Evolutionary conservation across 92 coral and sea anemone species (phyloP).

Genomic region (Epizoanthus fatuus): DNA sequence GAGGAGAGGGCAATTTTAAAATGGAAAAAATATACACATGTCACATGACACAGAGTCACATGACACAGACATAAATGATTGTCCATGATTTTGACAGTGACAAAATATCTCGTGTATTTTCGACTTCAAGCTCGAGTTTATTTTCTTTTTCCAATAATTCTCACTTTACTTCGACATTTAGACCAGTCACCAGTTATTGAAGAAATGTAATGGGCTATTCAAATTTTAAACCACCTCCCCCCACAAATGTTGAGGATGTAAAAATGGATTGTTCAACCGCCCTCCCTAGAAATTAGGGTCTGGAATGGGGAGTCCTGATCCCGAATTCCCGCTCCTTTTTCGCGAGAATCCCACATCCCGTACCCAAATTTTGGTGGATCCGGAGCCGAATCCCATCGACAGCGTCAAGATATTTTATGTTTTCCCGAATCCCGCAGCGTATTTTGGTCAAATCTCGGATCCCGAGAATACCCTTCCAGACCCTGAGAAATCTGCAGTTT

Average conservation of each 20-base stretch:
- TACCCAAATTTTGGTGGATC: conserved; percentile 17
- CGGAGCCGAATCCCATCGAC: conserved; percentile 17
- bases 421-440: conserved; percentile 18
- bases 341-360: conserved; percentile 12
- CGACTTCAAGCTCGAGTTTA: conserved; percentile 20
- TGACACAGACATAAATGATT: conserved; percentile 25
- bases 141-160: conserved; percentile 15
- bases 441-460: conserved; percentile 23
- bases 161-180: conserved; percentile 15
- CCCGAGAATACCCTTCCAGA: conserved; percentile 31
- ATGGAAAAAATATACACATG: conserved; percentile 20
- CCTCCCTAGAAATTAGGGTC: conserved; percentile 21
- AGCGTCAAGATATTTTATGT: conserved; percentile 18
- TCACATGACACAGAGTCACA: conserved; percentile 13
- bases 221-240: conserved; percentile 1
- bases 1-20: conserved; percentile 26
- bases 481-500: conserved; percentile 31
- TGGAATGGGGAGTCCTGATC: conserved; percentile 24
- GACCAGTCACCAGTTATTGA: conserved; percentile 15
- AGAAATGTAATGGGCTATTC: conserved; percentile 23
- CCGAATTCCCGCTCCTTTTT: conserved; percentile 17
- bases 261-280: conserved; percentile 10
- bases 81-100: conserved; percentile 14
- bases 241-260: conserved; percentile 20
- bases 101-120: conserved; percentile 6